Evolutionary conservation across 2,888 invertebrate species (phyloP).

Genomic region (Punctoribates punctum): DNA sequence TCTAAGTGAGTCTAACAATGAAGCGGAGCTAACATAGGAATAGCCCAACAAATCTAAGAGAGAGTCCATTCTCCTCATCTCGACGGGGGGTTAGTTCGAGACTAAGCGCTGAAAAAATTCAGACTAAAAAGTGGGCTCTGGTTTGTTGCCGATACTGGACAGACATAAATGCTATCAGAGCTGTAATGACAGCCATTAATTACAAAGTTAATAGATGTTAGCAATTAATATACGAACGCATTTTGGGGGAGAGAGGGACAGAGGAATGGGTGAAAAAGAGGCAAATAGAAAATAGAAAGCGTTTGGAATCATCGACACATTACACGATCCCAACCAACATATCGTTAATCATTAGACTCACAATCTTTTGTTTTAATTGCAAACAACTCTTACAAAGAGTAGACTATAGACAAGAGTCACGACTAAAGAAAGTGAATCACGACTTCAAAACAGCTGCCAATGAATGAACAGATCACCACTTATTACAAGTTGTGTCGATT

Average conservation of each 20-base stretch:
- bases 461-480: not conserved
- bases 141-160: not conserved
- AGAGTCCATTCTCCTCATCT: too few species aligned
- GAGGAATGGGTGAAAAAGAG: not conserved
- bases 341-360: conserved; percentile 12
- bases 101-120: too few species aligned
- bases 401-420: conserved; percentile 13
- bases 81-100: too few species aligned
- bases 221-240: conserved; percentile 20
- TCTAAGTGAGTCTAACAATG: too few species aligned
- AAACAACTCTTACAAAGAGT: not conserved
- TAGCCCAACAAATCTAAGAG: too few species aligned
- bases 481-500: not conserved
- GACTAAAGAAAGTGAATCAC: conserved; percentile 30
- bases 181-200: conserved; percentile 25
- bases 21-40: too few species aligned
- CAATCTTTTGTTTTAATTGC: conserved; percentile 31
- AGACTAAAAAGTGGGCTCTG: not conserved
- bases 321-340: conserved; percentile 22
- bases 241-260: not conserved
- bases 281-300: not conserved
- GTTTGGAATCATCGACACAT: not conserved
- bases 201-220: not conserved
- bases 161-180: not conserved
- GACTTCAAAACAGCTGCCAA: conserved; percentile 24